Base-by-base conservation (phyloP, 2,113 vertebrate species). In the Anarrhichthys ocellatus region DNA sequence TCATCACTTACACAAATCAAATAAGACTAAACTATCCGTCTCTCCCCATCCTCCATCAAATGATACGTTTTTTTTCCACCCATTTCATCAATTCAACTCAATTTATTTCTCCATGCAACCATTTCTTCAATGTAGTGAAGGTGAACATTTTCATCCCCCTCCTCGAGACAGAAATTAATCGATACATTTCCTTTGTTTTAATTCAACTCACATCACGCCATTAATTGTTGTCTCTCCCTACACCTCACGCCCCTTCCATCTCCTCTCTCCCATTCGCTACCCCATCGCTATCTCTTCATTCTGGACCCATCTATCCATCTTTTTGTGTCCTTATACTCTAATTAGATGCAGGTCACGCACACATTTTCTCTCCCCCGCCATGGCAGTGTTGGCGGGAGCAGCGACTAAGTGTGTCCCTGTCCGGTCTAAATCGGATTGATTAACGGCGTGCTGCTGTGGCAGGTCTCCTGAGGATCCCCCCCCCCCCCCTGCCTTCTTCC, bases 351-450 rank as follows among this genome's bases (percentile, higher is more conserved):
- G 92, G 92, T 94, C 95, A 95, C 94, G 94, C 88, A 82, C 90
- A 65, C 89, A 18, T 85, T 89, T 89, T 84, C 82, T 81, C 87
- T 80, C 85, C 85, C 73, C 88, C 59, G 77, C 87, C 87, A 52
- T 83, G 82, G 84, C 82, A 76, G 89, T 90, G 91, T 87, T 91
- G 91, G 91, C 46, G 82, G 83, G 84, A 90, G 92, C 88, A 78
- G 86, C 82, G 48, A 86, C 92, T 93, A 93, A 93, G 92, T 92
- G 89, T 93, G 92, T 96, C 92, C 92, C 93, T 93, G 94, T 95
- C 94, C 90, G 63, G 83, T 85, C 93, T 94, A 95, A 95, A 95
- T 95, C 93, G 89, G 94, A 95, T 95, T 94, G 94, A 95, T 96
- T 96, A 96, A 94, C 87, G 87, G 91, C 73, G 40, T 75, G 87